Evolutionary conservation across 2,113 vertebrate genomes (phyloP).

Genomic region (Danionella cerebrum): DNA sequence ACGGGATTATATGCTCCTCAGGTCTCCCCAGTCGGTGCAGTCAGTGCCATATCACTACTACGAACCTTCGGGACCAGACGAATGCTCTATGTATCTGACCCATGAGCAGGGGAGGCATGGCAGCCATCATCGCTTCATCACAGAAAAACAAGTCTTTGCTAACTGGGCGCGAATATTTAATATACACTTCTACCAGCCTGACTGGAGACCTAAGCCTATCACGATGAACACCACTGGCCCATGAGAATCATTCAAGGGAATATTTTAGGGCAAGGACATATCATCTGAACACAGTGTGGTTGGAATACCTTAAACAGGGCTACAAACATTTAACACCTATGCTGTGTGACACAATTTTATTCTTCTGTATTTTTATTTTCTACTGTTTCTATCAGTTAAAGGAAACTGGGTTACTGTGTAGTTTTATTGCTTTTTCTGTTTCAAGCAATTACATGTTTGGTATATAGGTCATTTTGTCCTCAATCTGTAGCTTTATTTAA

Average conservation of each 20-base stretch:
- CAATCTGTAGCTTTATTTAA: background rate
- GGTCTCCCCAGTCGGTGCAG: conserved; percentile 71
- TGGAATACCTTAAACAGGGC: too few species aligned
- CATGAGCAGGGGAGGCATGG: conserved; percentile 89
- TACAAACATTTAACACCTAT: too few species aligned
- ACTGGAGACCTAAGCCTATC: conserved; percentile 78
- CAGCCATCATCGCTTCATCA: conserved; percentile 96
- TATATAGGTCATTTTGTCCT: conserved; percentile 11
- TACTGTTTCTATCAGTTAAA: too few species aligned
- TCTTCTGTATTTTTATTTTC: too few species aligned
- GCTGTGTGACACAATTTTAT: too few species aligned
- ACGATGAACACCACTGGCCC: conserved; percentile 41
- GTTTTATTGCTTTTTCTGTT: background rate
- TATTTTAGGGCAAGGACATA: background rate
- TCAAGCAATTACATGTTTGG: background rate
- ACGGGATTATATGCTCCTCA: conserved; percentile 44
- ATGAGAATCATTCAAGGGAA: background rate
- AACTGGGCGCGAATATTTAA: conserved; percentile 90
- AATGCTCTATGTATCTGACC: conserved; percentile 98
- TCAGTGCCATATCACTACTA: conserved; percentile 97
- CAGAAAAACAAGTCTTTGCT: conserved; percentile 92
- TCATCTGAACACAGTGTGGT: background rate
- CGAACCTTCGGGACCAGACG: conserved; percentile 82
- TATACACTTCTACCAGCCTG: conserved; percentile 92
- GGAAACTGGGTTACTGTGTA: background rate